Conservation (phyloP, 2,797 vertebrate genomes). For the Hemitrygon akajei region DNA sequence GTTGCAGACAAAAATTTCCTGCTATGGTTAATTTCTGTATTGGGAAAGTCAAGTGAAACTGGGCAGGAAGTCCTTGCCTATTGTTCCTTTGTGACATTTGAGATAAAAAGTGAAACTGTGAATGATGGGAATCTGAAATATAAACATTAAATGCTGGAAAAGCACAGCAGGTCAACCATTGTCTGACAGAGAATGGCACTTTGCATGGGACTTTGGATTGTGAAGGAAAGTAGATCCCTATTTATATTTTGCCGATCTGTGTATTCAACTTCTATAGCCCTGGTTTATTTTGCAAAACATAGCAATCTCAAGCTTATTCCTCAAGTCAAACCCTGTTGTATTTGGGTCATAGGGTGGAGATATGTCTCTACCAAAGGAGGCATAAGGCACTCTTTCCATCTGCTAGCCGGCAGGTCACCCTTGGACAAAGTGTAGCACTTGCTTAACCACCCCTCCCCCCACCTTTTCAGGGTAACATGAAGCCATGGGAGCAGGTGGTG, state of each 20-base stretch:
- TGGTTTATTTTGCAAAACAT: neutral
- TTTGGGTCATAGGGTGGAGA: neutral
- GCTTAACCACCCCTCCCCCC: too few species aligned
- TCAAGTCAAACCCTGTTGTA: neutral
- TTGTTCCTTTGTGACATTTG: slow-evolving; percentile 9
- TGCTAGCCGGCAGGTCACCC: too few species aligned
- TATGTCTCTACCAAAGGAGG: too few species aligned
- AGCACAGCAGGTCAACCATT: neutral
- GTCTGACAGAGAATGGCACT: neutral
- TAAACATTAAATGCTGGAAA: slow-evolving; percentile 11
- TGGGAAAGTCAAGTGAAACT: neutral
- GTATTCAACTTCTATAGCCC: neutral
- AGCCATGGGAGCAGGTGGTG: too few species aligned
- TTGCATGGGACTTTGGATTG: neutral
- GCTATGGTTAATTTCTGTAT: neutral
- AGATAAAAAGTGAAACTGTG: slow-evolving; percentile 11
- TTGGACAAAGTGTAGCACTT: too few species aligned
- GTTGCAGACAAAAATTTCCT: neutral
- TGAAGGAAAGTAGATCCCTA: neutral
- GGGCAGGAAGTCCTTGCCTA: neutral
- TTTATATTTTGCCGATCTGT: neutral
- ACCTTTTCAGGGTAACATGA: too few species aligned
- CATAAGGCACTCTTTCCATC: too few species aligned
- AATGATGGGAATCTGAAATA: slow-evolving; percentile 10
- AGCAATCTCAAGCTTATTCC: neutral